Evolutionary conservation across 2,113 vertebrate species (phyloP), one percentile per base, ranked within the genome.

Genomic region (Petrocephalus zakoni): DNA sequence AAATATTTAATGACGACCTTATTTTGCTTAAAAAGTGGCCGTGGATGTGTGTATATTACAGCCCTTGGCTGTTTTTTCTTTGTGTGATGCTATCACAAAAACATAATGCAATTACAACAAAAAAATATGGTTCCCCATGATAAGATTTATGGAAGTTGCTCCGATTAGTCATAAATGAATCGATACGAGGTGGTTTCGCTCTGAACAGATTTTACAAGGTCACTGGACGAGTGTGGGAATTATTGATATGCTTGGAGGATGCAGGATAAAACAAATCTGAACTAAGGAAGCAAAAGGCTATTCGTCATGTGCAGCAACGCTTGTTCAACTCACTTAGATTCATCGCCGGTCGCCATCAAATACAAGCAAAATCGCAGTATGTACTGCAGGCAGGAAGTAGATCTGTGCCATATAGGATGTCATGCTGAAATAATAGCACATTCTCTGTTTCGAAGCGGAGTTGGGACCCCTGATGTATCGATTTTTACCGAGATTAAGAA

Each of bases 401-500:
- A 75, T 4, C n/a, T 19, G 15, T 49, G 37, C 19, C 3, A 42
- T 47, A 46, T 4, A 72, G 53, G 25, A 72, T 47, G 78, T 22
- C 78, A 82, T 15, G 21, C 15, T 15, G 19, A 82, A 82, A 82
- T 46, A 82, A 82, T 46, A 21, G 42, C 78, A 82, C 0, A 82
- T 46, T 46, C 11, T 15, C 13, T 46, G 37, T 47, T 82, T 82
- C 78, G 15, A 15, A 10, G 42, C 21, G 17, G 85, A 86, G 51
- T 34, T 56, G 55, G n/a, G 9, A 22, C 19, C 22, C 22, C 21
- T n/a, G 56, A 49, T 42, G 29, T 49, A 51, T 29, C 22, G 58
- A 87, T 25, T 37, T n/a, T 5, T 87, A 42, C 15, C 85, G 29
- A 46, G 85, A 87, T 87, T 87, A 13, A 42, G 53, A 87, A 87